phyloP scores from a whole-genome alignment of 2,888 invertebrate genomes.

The Ceramica pisi region DNA sequence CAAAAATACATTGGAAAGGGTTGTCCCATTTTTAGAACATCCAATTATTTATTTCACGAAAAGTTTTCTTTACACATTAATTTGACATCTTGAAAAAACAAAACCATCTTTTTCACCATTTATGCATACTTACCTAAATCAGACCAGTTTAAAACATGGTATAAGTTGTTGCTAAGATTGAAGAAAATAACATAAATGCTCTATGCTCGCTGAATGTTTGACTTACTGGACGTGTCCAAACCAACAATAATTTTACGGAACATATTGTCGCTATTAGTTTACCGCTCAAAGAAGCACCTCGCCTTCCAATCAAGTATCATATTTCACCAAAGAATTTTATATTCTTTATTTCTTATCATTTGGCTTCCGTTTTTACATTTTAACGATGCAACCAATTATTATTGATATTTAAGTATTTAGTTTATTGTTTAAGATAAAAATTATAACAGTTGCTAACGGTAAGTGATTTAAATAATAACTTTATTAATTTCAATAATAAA shows the following conservation, averaged over 20 bases:
- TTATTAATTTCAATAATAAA: constrained; percentile 38
- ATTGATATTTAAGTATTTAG: constrained; percentile 55
- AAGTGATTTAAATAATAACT: constrained; percentile 46
- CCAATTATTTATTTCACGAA: no score
- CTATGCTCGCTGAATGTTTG: no score
- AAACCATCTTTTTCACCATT: no score
- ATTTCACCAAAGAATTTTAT: constrained; percentile 59
- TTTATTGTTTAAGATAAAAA: constrained; percentile 51
- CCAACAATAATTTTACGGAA: no score
- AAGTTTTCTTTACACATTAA: no score
- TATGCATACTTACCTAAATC: no score
- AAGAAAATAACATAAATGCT: background rate
- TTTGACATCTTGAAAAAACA: no score
- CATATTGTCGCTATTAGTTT: background rate
- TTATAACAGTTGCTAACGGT: constrained; percentile 41
- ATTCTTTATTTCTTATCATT: constrained; percentile 62
- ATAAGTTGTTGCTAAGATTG: background rate
- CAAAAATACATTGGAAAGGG: no score
- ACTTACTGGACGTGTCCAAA: no score
- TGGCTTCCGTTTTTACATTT: constrained; percentile 69
- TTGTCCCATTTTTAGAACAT: no score
- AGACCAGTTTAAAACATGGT: background rate
- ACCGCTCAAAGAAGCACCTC: constrained; percentile 39
- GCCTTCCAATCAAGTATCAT: constrained; percentile 37
- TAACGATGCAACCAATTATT: constrained; percentile 59